Evolutionary conservation across 2,113 vertebrate genomes (phyloP).

Genomic region (Conger conger): DNA sequence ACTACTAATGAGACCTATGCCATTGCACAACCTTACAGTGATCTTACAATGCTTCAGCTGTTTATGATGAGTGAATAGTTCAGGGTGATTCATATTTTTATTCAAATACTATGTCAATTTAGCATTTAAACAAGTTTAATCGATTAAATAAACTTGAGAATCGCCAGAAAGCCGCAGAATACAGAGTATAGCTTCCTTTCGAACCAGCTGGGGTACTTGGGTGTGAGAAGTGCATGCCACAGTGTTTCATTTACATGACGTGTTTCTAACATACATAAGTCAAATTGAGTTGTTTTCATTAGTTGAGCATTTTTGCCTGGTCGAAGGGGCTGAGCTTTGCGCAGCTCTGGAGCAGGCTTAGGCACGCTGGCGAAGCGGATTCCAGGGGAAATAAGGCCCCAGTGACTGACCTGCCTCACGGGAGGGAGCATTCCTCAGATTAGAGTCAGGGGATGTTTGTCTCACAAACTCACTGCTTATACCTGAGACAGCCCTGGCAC

Average conservation of each 20-base stretch:
- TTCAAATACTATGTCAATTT: too few species aligned
- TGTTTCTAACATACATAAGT: neutral
- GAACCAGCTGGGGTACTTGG: neutral
- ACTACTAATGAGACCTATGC: too few species aligned
- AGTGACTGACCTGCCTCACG: conserved; percentile 85
- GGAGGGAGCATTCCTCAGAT: conserved; percentile 83
- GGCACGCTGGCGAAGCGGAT: conserved; percentile 77
- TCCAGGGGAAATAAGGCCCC: conserved; percentile 60
- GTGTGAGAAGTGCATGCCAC: neutral
- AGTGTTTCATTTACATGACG: neutral
- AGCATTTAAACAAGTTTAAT: too few species aligned
- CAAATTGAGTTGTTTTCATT: conserved; percentile 10
- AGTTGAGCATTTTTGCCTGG: conserved; percentile 73
- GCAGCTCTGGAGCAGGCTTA: conserved; percentile 75
- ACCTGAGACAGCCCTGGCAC: conserved; percentile 68
- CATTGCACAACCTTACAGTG: too few species aligned
- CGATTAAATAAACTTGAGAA: too few species aligned
- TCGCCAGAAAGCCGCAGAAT: neutral
- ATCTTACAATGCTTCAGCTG: too few species aligned
- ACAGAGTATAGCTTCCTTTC: neutral
- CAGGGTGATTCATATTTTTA: too few species aligned
- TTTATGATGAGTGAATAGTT: too few species aligned
- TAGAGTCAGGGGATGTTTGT: conserved; percentile 80
- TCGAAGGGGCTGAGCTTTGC: conserved; percentile 75
- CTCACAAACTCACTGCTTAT: conserved; percentile 80